Evolutionary conservation across 2,888 invertebrate genomes (phyloP).

Genomic region (Muscina levida): DNA sequence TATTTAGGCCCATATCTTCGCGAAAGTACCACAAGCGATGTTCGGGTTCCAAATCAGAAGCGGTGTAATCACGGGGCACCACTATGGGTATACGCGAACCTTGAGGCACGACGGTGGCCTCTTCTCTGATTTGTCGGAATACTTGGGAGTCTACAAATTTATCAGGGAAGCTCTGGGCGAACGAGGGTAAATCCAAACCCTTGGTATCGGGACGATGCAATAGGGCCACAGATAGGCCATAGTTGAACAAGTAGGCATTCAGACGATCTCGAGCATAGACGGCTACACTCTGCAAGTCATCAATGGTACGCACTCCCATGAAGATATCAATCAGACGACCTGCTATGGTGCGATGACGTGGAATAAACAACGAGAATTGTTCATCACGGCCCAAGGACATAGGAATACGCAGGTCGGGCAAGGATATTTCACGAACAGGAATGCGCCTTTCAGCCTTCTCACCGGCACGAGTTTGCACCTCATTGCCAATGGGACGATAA

Average conservation of each 20-base stretch:
- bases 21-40: slow-evolving; percentile 83
- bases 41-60: slow-evolving; percentile 86
- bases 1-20: slow-evolving; percentile 81
- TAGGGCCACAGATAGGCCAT: slow-evolving; percentile 87
- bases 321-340: slow-evolving; percentile 85
- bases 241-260: slow-evolving; percentile 90
- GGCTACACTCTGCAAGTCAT: slow-evolving; percentile 85
- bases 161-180: slow-evolving; percentile 84
- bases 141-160: slow-evolving; percentile 84
- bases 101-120: slow-evolving; percentile 82
- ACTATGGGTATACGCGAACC: slow-evolving; percentile 84
- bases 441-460: slow-evolving; percentile 81
- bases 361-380: slow-evolving; percentile 87
- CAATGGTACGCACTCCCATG: slow-evolving; percentile 85
- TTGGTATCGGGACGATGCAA: slow-evolving; percentile 85
- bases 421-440: slow-evolving; percentile 82
- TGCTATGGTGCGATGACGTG: slow-evolving; percentile 84
- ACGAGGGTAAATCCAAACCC: slow-evolving; percentile 82
- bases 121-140: slow-evolving; percentile 82
- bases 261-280: slow-evolving; percentile 86
- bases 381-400: slow-evolving; percentile 84
- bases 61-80: slow-evolving; percentile 86
- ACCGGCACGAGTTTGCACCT: slow-evolving; percentile 83
- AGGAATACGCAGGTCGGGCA: slow-evolving; percentile 84
- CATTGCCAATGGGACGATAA: slow-evolving; percentile 80